Conservation (phyloP, 2,888 invertebrate species). For the Formica aserva region DNA sequence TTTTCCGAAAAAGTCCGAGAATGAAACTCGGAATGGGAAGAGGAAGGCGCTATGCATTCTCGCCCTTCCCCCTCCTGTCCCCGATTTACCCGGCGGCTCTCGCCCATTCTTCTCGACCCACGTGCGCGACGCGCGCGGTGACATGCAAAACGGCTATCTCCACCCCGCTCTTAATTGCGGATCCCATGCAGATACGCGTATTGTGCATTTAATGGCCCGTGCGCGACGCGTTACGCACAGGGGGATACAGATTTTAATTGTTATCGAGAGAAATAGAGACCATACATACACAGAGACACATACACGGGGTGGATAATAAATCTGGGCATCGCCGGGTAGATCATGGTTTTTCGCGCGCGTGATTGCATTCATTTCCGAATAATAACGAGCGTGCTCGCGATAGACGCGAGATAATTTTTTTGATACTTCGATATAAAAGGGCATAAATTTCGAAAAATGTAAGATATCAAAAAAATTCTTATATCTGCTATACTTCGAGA, state of each 20-base stretch:
- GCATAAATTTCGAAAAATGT: neutral
- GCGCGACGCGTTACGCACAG: conserved; percentile 55
- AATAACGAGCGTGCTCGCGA: conserved; percentile 34
- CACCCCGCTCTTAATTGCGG: conserved; percentile 80
- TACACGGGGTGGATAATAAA: conserved; percentile 71
- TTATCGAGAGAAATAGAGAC: conserved; percentile 61
- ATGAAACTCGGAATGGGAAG: conserved; percentile 50
- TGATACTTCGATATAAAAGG: neutral
- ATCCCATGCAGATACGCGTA: conserved; percentile 74
- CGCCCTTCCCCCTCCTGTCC: conserved; percentile 32
- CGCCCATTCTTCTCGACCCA: conserved; percentile 75
- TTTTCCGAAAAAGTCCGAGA: conserved; percentile 80
- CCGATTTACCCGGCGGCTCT: conserved; percentile 46
- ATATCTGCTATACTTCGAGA: neutral
- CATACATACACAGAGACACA: neutral
- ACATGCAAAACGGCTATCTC: conserved; percentile 78
- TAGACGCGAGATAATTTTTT: conserved; percentile 6
- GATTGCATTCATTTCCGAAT: conserved; percentile 51
- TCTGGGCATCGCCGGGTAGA: conserved; percentile 63
- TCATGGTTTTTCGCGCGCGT: conserved; percentile 65
- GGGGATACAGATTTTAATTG: conserved; percentile 78
- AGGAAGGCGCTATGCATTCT: conserved; percentile 44
- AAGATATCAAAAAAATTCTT: neutral
- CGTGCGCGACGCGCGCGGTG: conserved; percentile 71
- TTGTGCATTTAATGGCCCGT: conserved; percentile 81